A percentile compares a stretch with the other conserved stretches of the same genome.
These are phyloP conservation scores for Uloborus plumipes DNA, from an alignment of 2,888 invertebrate genomes.

Conservation along the genomic window DNA sequence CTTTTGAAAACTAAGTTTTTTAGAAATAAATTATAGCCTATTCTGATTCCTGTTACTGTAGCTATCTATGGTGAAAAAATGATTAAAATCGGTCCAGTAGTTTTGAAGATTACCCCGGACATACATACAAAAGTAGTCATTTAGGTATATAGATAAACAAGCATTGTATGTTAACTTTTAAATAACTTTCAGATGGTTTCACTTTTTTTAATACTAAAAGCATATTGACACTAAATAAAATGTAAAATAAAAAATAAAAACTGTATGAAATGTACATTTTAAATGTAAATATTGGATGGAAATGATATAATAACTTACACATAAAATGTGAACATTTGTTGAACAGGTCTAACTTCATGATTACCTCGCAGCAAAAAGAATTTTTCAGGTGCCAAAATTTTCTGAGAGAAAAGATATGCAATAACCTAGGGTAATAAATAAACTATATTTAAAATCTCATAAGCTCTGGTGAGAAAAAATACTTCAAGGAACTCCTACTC, in stretches of 20 bases:
- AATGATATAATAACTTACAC: conserved; percentile 72
- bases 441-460: not conserved
- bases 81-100: no score
- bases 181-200: not conserved
- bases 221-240: not conserved
- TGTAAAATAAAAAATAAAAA: not conserved
- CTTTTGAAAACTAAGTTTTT: no score
- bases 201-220: not conserved
- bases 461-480: no score
- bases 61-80: no score
- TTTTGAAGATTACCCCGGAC: no score
- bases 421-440: conserved; percentile 73
- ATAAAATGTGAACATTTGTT: conserved; percentile 81
- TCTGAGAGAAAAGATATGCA: conserved; percentile 80
- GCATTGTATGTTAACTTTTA: not conserved
- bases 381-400: conserved; percentile 78
- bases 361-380: conserved; percentile 80
- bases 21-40: no score
- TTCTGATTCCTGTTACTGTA: no score
- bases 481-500: no score
- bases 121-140: no score
- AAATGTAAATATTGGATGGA: not conserved
- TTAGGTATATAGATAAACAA: not conserved
- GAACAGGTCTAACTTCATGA: conserved; percentile 82
- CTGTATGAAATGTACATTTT: not conserved